Conservation (phyloP, 2,113 vertebrate species). For the Furnarius figulus region DNA sequence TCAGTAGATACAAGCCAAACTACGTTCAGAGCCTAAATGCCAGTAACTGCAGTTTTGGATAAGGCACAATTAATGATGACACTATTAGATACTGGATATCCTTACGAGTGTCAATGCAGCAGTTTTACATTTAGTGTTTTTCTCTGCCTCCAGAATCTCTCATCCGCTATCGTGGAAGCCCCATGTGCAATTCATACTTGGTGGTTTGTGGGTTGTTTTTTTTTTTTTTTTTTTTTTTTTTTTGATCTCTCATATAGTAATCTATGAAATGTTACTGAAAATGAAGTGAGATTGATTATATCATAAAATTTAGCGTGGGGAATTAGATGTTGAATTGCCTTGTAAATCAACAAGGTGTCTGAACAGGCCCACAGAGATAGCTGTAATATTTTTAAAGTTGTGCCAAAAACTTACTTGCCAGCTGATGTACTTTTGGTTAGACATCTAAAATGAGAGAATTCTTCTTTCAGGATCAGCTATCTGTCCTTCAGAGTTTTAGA, state of each 20-base stretch:
- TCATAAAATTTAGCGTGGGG: neutral
- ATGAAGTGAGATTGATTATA: neutral
- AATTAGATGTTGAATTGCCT: neutral
- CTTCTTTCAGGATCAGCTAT: neutral
- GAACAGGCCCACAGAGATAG: neutral
- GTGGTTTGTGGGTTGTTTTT: neutral
- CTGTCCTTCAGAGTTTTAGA: neutral
- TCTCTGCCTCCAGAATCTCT: neutral
- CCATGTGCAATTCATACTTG: neutral
- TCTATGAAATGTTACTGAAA: neutral
- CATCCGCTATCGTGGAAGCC: neutral
- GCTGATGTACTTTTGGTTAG: neutral
- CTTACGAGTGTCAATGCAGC: neutral
- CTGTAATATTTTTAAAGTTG: neutral
- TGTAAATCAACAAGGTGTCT: neutral
- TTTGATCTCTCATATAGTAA: neutral
- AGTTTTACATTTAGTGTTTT: neutral
- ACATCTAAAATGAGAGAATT: neutral
- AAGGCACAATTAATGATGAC: neutral
- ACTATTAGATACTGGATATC: neutral
- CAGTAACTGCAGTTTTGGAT: neutral
- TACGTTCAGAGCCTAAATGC: neutral
- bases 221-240: neutral
- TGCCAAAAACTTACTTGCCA: neutral
- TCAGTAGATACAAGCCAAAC: neutral